Evolutionary conservation across 2,113 vertebrate species (phyloP), one percentile per base, ranked within the genome.

Genomic region (Lepus americanus): DNA sequence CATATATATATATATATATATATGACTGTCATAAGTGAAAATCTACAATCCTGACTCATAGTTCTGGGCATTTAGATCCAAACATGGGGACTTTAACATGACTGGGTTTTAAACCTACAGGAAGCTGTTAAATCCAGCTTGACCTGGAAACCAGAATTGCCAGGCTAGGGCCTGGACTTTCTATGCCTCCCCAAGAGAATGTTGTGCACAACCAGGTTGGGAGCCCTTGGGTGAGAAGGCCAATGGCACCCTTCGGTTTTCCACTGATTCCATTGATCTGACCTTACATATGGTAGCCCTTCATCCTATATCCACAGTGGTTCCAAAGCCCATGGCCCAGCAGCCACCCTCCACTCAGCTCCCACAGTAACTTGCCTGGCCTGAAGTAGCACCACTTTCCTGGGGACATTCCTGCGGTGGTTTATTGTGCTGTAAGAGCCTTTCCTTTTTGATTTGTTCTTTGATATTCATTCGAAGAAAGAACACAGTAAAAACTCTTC

Each of bases 201-300:
- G n/a, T 4, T 29, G 25, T 11, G 2, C 22, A 6, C 14, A 67
- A 1, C 1, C 27, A 11, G 3, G 1, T 12, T 39, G 31, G 16
- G 2, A 55, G 11, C 5, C 6, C 2, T 22, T 29, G 9, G 22
- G 6, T 0, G 49, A 27, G 17, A 83, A 55, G 27, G 36, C 10
- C 6, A 27, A 6, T 12, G 9, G 3, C 12, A 66, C 7, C 23
- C 78, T 44, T 76, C 4, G 39, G 9, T 67, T 61, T 80, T 27
- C 23, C 10, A 22, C 29, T 44, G 22, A 33, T 66, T 64, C 25
- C 59, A 44, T 44, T 44, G 44, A 44, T 44, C 44, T 44, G 44
- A 44, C 49, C 61, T 31, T 12, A 17, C 3, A 14, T 23, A 12
- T 4, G 19, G 8, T 5, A 5, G 27, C 31, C 7, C 17, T 51